phyloP scores from a whole-genome alignment of 1,140 invertebrate genomes.

The Penaeus indicus region DNA sequence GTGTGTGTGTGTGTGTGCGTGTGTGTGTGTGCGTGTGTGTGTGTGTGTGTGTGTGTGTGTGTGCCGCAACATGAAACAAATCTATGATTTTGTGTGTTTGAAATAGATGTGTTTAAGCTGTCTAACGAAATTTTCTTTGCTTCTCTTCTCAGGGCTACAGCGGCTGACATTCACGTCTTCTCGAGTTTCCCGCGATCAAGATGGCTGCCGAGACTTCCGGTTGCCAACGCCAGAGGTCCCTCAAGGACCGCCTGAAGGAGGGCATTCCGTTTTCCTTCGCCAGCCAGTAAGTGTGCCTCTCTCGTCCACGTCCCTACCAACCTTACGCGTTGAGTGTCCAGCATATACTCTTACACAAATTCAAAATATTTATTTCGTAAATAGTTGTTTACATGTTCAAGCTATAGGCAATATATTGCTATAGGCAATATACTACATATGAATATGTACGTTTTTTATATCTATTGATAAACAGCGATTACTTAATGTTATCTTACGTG shows the following conservation, averaged over 20 bases:
- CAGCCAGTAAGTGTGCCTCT: slow-evolving; percentile 43
- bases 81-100: no score
- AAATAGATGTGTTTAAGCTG: no score
- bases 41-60: no score
- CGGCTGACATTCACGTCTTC: no score
- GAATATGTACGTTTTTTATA: not conserved
- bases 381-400: no score
- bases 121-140: no score
- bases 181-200: not conserved
- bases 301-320: not conserved
- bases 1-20: no score
- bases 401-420: no score
- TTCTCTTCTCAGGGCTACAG: no score
- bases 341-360: not conserved
- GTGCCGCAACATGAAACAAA: no score
- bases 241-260: slow-evolving; percentile 50
- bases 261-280: slow-evolving; percentile 53
- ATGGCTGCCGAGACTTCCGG: slow-evolving; percentile 49
- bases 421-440: not conserved
- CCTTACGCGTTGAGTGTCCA: not conserved
- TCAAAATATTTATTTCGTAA: no score
- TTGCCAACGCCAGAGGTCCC: slow-evolving; percentile 48
- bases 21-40: no score
- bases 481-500: not conserved
- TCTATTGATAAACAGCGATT: not conserved